Base-by-base conservation (phyloP, 2,797 vertebrate species). In the Tapirus indicus region DNA sequence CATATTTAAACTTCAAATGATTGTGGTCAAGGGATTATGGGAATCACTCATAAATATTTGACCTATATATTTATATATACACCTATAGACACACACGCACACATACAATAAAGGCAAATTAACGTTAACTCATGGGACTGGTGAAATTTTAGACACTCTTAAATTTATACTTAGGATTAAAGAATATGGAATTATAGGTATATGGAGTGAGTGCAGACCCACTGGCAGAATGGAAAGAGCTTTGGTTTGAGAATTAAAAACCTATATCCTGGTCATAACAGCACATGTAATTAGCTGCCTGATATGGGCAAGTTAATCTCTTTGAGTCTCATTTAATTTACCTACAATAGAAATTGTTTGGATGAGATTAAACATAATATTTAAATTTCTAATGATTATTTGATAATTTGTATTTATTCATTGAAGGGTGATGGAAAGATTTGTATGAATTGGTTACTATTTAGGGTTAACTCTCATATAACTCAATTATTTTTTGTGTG, bases 381-480 rank as follows among this genome's bases (percentile, higher is more conserved):
- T 95, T 92, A 75, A 82, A 90, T 83, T 89, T 89, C 49, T 79
- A 32, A 58, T 64, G n/a, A 16, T 86, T 75, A 10, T 95, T 92
- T 94, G 27, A 62, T 89, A 72, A 86, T 77, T 64, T 44, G 1
- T 2, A 62, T 69, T 94, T 85, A 71, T 71, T 89, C 32, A 86
- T 2, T 94, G 74, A 94, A 38, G 80, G 23, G 12, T 88, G 47
- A 87, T 75, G 21, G 47, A 49, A 79, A 91, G 23, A 74, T 91
- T 71, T 88, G 35, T 96, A 66, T 72, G 44, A 79, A 25, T 79
- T 68, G 64, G n/a, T 88, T 97, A 54, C 38, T 38, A 44, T 66
- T 92, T 87, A 72, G 54, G 7, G 16, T 66, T 91, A 88, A 60
- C 20, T 52, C 32, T 23, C 47, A 77, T 78, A 68, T 66, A 72